phyloP scores from a whole-genome alignment of 2,797 vertebrate species.

The Chiloscyllium punctatum region DNA sequence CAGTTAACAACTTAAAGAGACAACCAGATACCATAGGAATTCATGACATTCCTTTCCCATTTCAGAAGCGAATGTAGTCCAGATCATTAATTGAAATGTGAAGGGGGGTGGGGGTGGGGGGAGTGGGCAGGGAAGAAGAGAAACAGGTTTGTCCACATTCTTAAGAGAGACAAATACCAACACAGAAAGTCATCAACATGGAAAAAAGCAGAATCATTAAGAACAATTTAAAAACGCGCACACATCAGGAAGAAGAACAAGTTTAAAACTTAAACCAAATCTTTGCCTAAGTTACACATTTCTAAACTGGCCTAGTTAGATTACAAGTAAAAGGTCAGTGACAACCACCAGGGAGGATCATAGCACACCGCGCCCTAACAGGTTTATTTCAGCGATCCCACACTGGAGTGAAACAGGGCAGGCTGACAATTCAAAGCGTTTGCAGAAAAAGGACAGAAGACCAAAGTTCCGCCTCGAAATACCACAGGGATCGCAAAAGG shows the following conservation, averaged over 20 bases:
- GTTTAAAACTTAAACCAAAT: neutral
- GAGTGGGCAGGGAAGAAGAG: no score
- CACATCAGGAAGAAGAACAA: neutral
- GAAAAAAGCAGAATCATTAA: neutral
- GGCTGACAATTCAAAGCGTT: neutral
- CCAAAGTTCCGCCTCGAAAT: neutral
- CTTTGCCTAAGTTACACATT: neutral
- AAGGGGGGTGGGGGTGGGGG: no score
- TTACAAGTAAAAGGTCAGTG: neutral
- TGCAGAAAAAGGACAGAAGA: neutral
- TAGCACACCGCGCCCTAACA: neutral
- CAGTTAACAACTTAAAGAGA: neutral
- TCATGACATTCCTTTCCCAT: neutral
- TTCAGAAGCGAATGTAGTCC: no score
- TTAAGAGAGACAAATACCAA: neutral
- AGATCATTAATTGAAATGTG: neutral
- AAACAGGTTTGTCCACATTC: slow-evolving; percentile 11
- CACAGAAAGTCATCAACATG: neutral
- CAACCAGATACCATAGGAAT: neutral
- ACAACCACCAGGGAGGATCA: no score
- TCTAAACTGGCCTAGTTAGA: neutral
- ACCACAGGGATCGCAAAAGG: neutral
- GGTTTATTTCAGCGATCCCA: neutral
- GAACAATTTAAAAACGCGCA: neutral
- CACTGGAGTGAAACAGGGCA: no score